Percentiles rank a stretch among this genome's conserved stretches.
Evolutionary conservation across 2,888 invertebrate genomes (phyloP).

Genomic region (Patella depressa): DNA sequence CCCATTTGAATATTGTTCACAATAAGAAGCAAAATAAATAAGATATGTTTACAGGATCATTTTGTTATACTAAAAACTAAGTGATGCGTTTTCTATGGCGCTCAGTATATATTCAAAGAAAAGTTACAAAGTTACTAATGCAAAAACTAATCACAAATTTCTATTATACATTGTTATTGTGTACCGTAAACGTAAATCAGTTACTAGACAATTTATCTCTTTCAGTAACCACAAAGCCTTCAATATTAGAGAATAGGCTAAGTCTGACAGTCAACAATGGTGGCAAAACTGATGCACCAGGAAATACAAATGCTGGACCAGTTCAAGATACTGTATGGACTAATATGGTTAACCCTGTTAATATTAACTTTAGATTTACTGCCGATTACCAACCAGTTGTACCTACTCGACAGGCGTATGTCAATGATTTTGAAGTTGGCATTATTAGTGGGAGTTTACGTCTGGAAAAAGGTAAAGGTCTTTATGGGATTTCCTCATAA

Average conservation of each 20-base stretch:
- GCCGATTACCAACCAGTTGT: background rate
- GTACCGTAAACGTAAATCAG: no score
- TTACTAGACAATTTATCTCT: background rate
- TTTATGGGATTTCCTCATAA: no score
- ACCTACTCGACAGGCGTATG: conserved; percentile 15
- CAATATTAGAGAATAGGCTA: background rate
- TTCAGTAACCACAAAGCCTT: conserved; percentile 9
- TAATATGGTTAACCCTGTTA: conserved; percentile 9
- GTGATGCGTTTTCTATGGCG: no score
- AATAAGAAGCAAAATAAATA: no score
- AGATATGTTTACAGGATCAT: no score
- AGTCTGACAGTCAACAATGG: background rate
- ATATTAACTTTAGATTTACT: conserved; percentile 1
- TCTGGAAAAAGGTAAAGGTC: no score
- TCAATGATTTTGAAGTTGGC: conserved; percentile 17
- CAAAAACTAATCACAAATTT: no score
- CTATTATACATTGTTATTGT: no score
- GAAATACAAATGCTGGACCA: conserved; percentile 1
- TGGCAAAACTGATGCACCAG: conserved; percentile 1
- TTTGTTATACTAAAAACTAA: no score
- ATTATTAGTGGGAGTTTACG: background rate
- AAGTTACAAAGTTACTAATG: no score
- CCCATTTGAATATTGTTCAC: no score
- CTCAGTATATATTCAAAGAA: no score
- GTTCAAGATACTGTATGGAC: conserved; percentile 12